Conservation (phyloP, 2,888 invertebrate genomes). For the Hemicrepidius hirtus region DNA sequence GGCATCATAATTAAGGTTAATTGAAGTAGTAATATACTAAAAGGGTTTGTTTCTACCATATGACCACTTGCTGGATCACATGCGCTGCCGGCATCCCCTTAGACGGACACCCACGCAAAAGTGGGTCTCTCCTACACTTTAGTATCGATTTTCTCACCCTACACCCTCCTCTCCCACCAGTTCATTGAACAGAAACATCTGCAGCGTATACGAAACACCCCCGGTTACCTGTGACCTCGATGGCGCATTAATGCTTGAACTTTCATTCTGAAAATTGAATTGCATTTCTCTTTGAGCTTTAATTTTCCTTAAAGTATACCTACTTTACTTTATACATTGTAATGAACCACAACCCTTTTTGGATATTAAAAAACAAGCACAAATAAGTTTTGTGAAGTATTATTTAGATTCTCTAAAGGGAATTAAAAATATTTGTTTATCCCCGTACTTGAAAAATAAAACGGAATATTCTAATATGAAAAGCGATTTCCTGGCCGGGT, state of each 20-base stretch:
- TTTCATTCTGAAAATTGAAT: conserved; percentile 46
- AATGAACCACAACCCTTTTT: no score
- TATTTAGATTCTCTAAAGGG: neutral
- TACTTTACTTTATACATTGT: no score
- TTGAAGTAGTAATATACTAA: neutral
- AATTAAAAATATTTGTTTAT: neutral
- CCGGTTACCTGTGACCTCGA: conserved; percentile 61
- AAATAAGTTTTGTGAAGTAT: no score
- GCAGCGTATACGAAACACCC: conserved; percentile 59
- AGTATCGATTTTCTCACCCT: conserved; percentile 54
- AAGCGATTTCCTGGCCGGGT: neutral
- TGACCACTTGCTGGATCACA: conserved; percentile 61
- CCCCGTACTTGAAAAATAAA: neutral
- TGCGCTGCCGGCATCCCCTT: conserved; percentile 64
- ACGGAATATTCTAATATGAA: conserved; percentile 7
- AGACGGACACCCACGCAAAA: conserved; percentile 68
- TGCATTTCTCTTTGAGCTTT: conserved; percentile 13
- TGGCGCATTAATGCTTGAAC: conserved; percentile 43
- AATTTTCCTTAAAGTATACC: neutral
- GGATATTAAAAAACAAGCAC: no score
- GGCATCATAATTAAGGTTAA: neutral
- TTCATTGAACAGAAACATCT: conserved; percentile 69
- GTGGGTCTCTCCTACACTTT: conserved; percentile 67
- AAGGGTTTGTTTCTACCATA: neutral
- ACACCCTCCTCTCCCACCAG: conserved; percentile 56